phyloP scores from a whole-genome alignment of 2,113 vertebrate species.

The Mixornis gularis region DNA sequence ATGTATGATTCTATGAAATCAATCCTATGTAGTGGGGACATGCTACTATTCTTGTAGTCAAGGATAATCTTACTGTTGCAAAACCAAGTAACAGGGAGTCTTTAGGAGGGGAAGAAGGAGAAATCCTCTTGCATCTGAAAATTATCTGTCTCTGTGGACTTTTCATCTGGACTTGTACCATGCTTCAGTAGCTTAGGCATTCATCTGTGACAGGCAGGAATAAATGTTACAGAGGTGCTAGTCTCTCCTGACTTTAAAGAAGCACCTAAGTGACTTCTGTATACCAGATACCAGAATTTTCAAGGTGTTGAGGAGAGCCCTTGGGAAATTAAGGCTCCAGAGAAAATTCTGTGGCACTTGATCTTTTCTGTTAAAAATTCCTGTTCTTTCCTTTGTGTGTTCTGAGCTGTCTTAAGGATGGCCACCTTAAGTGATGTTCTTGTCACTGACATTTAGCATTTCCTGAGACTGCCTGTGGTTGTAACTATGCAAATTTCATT shows the following conservation, averaged over 20 bases:
- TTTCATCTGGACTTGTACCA: background rate
- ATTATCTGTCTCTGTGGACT: background rate
- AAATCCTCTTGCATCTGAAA: background rate
- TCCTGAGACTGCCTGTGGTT: constrained; percentile 9
- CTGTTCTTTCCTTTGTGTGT: background rate
- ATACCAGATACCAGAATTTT: background rate
- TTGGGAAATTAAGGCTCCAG: background rate
- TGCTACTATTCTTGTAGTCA: background rate
- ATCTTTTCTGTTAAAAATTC: background rate
- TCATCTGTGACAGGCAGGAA: background rate
- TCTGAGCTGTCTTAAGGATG: background rate
- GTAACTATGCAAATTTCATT: constrained; percentile 24
- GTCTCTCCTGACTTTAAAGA: background rate
- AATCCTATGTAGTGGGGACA: background rate
- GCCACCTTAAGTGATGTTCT: background rate
- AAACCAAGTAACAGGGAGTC: background rate
- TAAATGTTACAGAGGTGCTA: background rate
- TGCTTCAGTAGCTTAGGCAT: background rate
- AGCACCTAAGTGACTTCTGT: background rate
- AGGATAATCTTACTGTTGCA: background rate
- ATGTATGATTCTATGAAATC: background rate
- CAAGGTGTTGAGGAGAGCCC: background rate
- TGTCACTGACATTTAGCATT: background rate
- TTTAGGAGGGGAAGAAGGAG: background rate
- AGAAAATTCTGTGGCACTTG: background rate